A percentile compares a stretch with the other conserved stretches of the same genome.
These are phyloP conservation scores for Oreocharis arfaki DNA, from an alignment of 2,113 vertebrate genomes.

Conservation along the genomic window DNA sequence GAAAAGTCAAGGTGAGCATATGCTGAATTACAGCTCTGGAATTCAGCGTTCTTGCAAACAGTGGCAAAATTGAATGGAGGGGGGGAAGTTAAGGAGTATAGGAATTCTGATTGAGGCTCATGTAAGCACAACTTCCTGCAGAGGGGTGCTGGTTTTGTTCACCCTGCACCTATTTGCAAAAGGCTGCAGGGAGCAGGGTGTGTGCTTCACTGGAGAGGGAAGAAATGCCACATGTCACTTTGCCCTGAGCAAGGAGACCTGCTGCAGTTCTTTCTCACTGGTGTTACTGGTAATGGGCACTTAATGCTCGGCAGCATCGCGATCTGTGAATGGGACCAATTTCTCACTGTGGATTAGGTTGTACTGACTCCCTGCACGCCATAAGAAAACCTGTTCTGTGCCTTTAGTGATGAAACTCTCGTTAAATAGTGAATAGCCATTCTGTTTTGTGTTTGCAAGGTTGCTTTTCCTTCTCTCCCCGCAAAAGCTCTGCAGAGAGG, in stretches of 20 bases:
- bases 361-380: neutral
- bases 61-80: neutral
- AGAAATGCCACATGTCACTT: neutral
- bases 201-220: neutral
- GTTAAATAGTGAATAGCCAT: neutral
- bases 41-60: neutral
- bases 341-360: neutral
- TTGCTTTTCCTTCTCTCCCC: neutral
- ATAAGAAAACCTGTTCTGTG: neutral
- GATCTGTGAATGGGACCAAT: neutral
- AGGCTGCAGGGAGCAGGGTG: neutral
- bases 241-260: neutral
- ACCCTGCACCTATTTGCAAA: neutral
- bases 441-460: neutral
- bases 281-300: neutral
- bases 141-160: neutral
- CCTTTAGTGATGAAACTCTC: neutral
- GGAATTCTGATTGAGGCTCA: neutral
- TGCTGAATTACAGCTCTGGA: neutral
- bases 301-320: neutral
- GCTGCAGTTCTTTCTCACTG: neutral
- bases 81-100: neutral
- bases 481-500: neutral
- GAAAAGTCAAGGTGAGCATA: neutral
- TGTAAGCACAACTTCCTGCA: neutral